Percentiles rank a stretch among this genome's conserved stretches.
Evolutionary conservation across 2,113 vertebrate genomes (phyloP).

Genomic region (Corythornis cristatus): DNA sequence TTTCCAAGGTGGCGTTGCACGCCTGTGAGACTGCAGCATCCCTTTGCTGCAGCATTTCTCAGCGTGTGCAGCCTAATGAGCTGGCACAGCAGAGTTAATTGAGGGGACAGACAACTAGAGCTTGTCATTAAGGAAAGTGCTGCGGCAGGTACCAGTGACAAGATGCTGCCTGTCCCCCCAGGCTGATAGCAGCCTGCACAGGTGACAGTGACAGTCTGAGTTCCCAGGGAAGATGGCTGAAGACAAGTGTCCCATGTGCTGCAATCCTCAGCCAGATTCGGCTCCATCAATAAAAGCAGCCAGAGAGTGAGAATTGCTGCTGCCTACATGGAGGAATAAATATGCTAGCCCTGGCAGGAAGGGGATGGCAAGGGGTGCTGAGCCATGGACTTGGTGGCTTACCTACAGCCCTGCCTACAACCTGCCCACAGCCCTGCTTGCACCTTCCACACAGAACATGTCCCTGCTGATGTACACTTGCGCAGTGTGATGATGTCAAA

Average conservation of each 20-base stretch:
- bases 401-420: neutral
- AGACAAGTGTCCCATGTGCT: neutral
- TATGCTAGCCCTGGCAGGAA: neutral
- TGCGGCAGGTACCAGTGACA: neutral
- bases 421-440: neutral
- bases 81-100: conserved; percentile 30
- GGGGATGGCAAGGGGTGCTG: neutral
- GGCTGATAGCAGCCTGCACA: conserved; percentile 23
- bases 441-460: neutral
- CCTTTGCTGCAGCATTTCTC: neutral
- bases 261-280: neutral
- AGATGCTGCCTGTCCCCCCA: conserved; percentile 2
- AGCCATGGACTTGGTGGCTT: neutral
- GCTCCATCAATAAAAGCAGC: neutral
- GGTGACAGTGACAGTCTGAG: conserved; percentile 22
- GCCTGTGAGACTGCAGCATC: conserved; percentile 44
- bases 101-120: conserved; percentile 3
- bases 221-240: neutral
- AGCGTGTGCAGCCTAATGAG: conserved; percentile 33
- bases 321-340: neutral
- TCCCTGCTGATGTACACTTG: neutral
- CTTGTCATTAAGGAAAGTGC: neutral
- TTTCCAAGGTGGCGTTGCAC: neutral
- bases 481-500: neutral
- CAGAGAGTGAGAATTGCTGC: neutral